phyloP scores from a whole-genome alignment of 2,888 invertebrate genomes.

The Scaptodrosophila latifasciaeformis region DNA sequence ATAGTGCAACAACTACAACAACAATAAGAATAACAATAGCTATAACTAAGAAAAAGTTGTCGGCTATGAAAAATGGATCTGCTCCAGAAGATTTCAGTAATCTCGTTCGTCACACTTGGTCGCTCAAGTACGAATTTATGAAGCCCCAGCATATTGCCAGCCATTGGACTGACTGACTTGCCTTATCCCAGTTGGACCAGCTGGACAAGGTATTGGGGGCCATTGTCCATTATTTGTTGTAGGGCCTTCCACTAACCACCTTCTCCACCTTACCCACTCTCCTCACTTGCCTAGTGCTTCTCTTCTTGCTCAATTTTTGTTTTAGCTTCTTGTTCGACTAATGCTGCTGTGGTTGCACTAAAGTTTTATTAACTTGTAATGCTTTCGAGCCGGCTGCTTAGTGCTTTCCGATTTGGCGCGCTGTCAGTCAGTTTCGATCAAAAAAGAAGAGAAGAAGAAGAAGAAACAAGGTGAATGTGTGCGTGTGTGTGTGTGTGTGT shows the following conservation, averaged over 20 bases:
- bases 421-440: constrained; percentile 1
- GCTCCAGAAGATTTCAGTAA: constrained; percentile 75
- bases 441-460: constrained; percentile 12
- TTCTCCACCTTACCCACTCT: not conserved
- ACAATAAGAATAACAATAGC: no score
- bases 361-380: constrained; percentile 61
- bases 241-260: constrained; percentile 8
- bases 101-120: constrained; percentile 74
- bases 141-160: constrained; percentile 44
- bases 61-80: constrained; percentile 72
- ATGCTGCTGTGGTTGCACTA: constrained; percentile 19
- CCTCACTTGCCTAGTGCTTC: not conserved
- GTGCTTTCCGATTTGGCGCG: constrained; percentile 1
- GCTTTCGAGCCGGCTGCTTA: constrained; percentile 40
- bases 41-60: constrained; percentile 42
- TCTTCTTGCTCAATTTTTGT: not conserved
- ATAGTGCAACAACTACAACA: no score
- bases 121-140: constrained; percentile 73
- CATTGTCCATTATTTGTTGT: constrained; percentile 2
- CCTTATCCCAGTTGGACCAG: not conserved
- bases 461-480: no score
- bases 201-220: not conserved
- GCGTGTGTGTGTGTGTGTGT: not conserved
- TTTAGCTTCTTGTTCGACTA: constrained; percentile 21
- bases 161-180: constrained; percentile 26